Base-by-base conservation (phyloP, 2,888 invertebrate species). In the Cerceris ruficornis region DNA sequence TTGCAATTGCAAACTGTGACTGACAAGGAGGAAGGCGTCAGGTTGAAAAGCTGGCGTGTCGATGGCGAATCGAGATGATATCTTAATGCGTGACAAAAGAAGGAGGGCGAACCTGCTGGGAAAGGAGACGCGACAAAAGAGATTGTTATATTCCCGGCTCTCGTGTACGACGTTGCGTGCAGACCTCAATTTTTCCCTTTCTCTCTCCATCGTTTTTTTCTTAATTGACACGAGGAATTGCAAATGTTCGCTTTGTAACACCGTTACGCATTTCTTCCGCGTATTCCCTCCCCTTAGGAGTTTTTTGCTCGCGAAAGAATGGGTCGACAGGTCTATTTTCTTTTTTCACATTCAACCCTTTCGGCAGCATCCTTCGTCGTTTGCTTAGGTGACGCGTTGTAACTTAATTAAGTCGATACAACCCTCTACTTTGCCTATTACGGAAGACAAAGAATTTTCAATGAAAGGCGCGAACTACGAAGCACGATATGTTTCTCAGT, bases 31-130 rank as follows among this genome's bases (percentile, higher is more conserved):
- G n/a, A 13, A 55, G 55, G 7, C 55, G 17, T 14, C 13, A 52
- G 59, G 58, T 69, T 70, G 65, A 80, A 76, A 72, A 71, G 52
- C 62, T 84, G 70, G 82, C 87, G 87, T 86, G 85, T 78, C 69
- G 80, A 80, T 80, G 68, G 75, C 76, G 82, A 86, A 86, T 88
- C 85, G 80, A 88, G 86, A 89, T 88, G 87, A 78, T 86, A 88
- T 87, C 88, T 87, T 84, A 84, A 86, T 84, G 84, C 57, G 73
- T 62, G 72, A 67, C 71, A 75, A 81, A 85, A 82, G 86, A 82
- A 80, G 9, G 59, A 41, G 41, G 59, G 82, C 81, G 79, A 85
- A 75, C 75, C 74, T 69, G 79, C 59, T 71, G 75, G 68, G 75
- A 81, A 82, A 80, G 78, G 78, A 6, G 42, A 17, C 62, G 49